Evolutionary conservation across 2,113 vertebrate genomes (phyloP).

Genomic region (Pelodiscus sinensis): DNA sequence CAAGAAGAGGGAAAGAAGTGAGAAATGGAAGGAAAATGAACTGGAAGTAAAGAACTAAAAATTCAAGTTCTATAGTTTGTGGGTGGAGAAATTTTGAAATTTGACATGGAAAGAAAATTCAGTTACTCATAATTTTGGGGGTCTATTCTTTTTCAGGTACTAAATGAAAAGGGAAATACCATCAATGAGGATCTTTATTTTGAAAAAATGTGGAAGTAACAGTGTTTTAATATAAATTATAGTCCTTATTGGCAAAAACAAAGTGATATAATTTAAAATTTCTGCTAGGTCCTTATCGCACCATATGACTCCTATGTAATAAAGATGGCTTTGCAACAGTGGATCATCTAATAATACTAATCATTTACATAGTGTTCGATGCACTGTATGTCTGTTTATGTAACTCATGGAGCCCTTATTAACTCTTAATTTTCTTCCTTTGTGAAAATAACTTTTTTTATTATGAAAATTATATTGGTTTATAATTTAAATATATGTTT

Average conservation of each 20-base stretch:
- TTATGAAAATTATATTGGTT: background rate
- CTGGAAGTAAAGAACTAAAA: background rate
- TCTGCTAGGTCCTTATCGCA: background rate
- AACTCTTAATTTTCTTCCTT: background rate
- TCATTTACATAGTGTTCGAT: background rate
- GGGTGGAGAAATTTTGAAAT: background rate
- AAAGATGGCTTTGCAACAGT: rapidly evolving
- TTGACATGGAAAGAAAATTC: background rate
- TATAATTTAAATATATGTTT: background rate
- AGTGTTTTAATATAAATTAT: background rate
- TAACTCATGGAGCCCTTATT: background rate
- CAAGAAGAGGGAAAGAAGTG: background rate
- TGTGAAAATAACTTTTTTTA: background rate
- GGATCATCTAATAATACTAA: background rate
- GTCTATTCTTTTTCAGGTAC: background rate
- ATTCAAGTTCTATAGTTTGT: background rate
- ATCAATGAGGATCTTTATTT: background rate
- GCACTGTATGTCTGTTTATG: background rate
- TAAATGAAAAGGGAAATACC: background rate
- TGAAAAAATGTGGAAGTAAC: background rate
- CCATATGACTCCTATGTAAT: background rate
- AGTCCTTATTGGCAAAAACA: background rate
- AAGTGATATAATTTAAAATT: background rate
- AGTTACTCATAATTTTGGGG: background rate
- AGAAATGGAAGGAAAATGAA: background rate